Evolutionary conservation across 2,888 invertebrate genomes (phyloP), one percentile per base, ranked within the genome.

Genomic region (Drosophila barbarae): DNA sequence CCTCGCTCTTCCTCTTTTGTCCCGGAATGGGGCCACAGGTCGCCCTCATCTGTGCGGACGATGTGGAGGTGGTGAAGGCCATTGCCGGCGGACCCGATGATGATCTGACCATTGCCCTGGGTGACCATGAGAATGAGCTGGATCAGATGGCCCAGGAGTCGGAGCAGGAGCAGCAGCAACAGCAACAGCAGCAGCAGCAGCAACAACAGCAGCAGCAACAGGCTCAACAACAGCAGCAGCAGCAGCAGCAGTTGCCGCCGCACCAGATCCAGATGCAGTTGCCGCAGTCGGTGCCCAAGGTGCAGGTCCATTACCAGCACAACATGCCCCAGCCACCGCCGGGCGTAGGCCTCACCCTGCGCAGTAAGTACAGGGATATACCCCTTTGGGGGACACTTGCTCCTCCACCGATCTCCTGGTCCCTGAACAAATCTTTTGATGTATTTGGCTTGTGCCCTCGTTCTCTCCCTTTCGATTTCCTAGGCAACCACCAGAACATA

Each of bases 111-210:
- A 57, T 81, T 42, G 79, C 91, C 15, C 42, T 81, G 30, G 79
- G 91, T 63, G 90, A 91, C 76, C 91, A 93, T 66, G 92, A 91
- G 71, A 94, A 94, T 64, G 91, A 90, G 70, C 89, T 91, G 3
- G 95, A 95, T 84, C 94, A 95, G 87, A 90, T 95, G 66, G 94
- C 95, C 3, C 90, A 94, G 86, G 95, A 95, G 86, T 92, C 94
- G 9, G 94, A 94, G 69, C 92, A 94, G 74, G 93, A 93, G 32
- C 72, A 75, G 26, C 84, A 85, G 49, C 75, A 76, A 23, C 80
- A 84, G 13, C 86, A 77, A 65, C 87, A 72, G 34, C 85, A 69
- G 87, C 86, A 77, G 64, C 87, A 71, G 36, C 90, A 69, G 88
- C 86, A 77, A 63, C 87, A 71, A 35, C 90, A 94, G 66, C 92